Evolutionary conservation across 1,140 invertebrate genomes (phyloP).

Genomic region (Drosophila sp.): DNA sequence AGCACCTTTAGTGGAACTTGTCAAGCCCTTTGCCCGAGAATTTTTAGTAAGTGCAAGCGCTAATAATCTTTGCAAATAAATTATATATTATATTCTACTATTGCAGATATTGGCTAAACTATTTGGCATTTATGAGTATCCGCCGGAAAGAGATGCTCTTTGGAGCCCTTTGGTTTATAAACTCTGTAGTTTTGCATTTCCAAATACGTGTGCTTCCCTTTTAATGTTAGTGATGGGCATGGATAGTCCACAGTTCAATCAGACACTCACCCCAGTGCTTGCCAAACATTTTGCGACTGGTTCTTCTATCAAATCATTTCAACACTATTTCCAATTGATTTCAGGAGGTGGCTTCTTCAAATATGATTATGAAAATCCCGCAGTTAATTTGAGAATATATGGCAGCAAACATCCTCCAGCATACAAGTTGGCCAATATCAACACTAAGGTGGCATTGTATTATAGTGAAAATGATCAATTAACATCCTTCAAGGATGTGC

Average conservation of each 20-base stretch:
- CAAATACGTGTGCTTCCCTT: slow-evolving; percentile 85
- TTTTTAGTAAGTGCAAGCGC: slow-evolving; percentile 9
- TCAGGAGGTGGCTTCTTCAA: slow-evolving; percentile 57
- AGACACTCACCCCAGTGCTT: slow-evolving; percentile 19
- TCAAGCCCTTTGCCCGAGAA: not conserved
- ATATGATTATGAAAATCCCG: slow-evolving; percentile 35
- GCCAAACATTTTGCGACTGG: slow-evolving; percentile 44
- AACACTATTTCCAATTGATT: slow-evolving; percentile 52
- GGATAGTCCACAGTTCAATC: slow-evolving; percentile 85
- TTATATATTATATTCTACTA: not conserved
- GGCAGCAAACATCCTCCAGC: slow-evolving; percentile 37
- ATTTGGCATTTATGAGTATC: slow-evolving; percentile 64
- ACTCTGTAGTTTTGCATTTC: slow-evolving; percentile 45
- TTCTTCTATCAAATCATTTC: slow-evolving; percentile 44
- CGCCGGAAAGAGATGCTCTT: slow-evolving; percentile 56
- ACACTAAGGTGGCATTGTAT: slow-evolving; percentile 66
- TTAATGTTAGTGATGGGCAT: slow-evolving; percentile 86
- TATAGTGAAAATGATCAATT: slow-evolving; percentile 62
- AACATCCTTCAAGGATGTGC: slow-evolving; percentile 57
- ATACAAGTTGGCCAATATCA: slow-evolving; percentile 57
- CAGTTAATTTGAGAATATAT: slow-evolving; percentile 35
- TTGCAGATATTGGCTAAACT: slow-evolving; percentile 21
- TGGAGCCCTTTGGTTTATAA: slow-evolving; percentile 43
- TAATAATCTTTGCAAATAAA: too few relatives aligned
- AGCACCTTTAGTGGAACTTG: not conserved